Base-by-base conservation (phyloP, 2,888 invertebrate genomes). In the Chymomyza procnemis region DNA sequence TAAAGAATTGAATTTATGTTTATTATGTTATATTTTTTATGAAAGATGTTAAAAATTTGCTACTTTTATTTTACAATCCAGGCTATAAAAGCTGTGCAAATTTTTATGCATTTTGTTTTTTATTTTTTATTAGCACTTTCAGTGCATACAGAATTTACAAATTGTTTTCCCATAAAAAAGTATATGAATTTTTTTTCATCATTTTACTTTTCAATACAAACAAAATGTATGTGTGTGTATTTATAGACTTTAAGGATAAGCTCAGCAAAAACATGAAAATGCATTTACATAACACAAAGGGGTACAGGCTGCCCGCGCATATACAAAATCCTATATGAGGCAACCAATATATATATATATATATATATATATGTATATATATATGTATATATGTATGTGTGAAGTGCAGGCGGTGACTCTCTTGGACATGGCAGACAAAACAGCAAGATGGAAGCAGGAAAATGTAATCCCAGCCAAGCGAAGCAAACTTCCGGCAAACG, bases 391-490 rank as follows among this genome's bases (percentile, higher is more conserved):
- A 55, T 22, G 4, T 12, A 55, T 1, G 4, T 12, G n/a, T 19
- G 9, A 47, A 26, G 48, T 22, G 47, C 60, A 70, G 63, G 63
- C 56, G 56, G 41, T 61, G 64, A 65, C 34, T 41, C 34, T 41
- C 34, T 26, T 41, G 34, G 34, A 41, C 34, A 41, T 41, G 34
- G 34, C 34, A 73, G 76, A 73, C 56, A 72, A 63, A 64, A 66
- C 72, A 75, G 66, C 75, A 76, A 75, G 78, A 75, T 69, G 70
- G 65, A 74, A 80, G 80, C 84, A 82, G 84, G 84, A 84, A 83
- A 83, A 84, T 83, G 83, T 83, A 83, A 83, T 82, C 83, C 80
- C 82, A 84, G 79, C 80, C 85, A 80, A 84, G 83, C 85, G 85
- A 79, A 83, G 85, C 80, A 78, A 72, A 83, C 83, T 82, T 84